Evolutionary conservation across 2,113 vertebrate genomes (phyloP).

Genomic region (Pangasianodon gigas): DNA sequence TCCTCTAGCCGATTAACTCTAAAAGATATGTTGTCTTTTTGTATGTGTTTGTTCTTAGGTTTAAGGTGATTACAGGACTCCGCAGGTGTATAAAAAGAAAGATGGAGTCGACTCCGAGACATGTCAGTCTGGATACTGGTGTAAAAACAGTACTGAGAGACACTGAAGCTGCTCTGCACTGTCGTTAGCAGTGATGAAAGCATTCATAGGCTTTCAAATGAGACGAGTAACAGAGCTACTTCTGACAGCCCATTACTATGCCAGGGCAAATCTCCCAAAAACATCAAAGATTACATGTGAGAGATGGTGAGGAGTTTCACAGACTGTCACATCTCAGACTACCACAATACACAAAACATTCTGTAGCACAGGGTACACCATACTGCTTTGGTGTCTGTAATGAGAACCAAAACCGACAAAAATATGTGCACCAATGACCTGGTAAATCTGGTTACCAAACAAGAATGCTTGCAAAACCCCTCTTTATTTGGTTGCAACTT

Average conservation of each 20-base stretch:
- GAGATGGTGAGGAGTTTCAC: not conserved
- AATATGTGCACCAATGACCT: not conserved
- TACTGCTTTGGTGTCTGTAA: not conserved
- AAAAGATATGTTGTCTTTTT: not conserved
- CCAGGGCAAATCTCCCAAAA: not conserved
- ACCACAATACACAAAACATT: not conserved
- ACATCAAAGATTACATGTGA: not conserved
- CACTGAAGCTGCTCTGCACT: not conserved
- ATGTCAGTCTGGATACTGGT: constrained; percentile 7
- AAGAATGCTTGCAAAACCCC: not conserved
- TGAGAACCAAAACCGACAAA: not conserved
- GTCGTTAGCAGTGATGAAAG: not conserved
- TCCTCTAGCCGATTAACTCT: not conserved
- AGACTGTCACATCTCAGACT: not conserved
- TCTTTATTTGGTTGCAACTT: constrained; percentile 1
- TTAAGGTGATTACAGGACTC: not conserved
- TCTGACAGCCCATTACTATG: not conserved
- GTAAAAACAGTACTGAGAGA: not conserved
- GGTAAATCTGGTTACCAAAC: not conserved
- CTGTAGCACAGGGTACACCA: not conserved
- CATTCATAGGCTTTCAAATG: not conserved
- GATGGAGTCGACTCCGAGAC: not conserved
- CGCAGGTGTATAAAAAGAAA: not conserved
- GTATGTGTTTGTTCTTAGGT: not conserved
- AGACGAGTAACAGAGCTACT: not conserved